Base-by-base conservation (phyloP, 2,888 invertebrate species). In the Watsonalla binaria region DNA sequence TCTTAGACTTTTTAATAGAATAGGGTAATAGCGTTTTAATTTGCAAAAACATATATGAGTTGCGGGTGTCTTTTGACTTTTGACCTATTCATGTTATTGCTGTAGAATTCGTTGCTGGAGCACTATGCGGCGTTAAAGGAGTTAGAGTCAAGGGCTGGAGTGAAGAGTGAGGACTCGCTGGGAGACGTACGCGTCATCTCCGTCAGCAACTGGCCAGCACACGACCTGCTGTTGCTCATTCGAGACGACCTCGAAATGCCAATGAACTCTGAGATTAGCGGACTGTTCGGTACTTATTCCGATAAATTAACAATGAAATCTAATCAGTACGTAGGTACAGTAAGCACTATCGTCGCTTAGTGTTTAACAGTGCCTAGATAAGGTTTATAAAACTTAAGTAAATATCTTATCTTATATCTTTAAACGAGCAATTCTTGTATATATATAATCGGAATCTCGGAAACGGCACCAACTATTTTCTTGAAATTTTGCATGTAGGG, bases 161-260 rank as follows among this genome's bases (percentile, higher is more conserved):
- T 71, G 0, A 51, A 63, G 0, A 60, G 65, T 2, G 88, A 84
- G 4, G 79, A 83, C 2, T 55, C 70, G 6, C 57, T 87, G 14
- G 76, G 80, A 0, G 86, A 88, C 4, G 65, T 92, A 5, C 78
- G 86, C 2, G 62, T 84, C 6, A 61, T 92, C 49, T 87, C 91
- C 2, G 77, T 92, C 46, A 84, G 72, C 37, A 66, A 68, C 39
- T 89, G 89, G 89, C 79, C 86, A 0, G 79, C 84, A 0, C 82
- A 88, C 53, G 88, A 89, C 59, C 66, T 89, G 53, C 70, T 87
- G 37, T 61, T 88, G 55, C 73, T 86, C 1, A 59, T 86, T 7
- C 74, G 83, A 6, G 77, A 80, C 33, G 82, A 85, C 59, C 59
- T 78, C 15, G 64, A 74, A 14, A 55, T 71, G 62, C 71, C 76